A percentile compares a stretch with the other conserved stretches of the same genome.
phyloP scores from a whole-genome alignment of 53 echinoderm and acorn worm genomes.

The Patiria pectinifera region DNA sequence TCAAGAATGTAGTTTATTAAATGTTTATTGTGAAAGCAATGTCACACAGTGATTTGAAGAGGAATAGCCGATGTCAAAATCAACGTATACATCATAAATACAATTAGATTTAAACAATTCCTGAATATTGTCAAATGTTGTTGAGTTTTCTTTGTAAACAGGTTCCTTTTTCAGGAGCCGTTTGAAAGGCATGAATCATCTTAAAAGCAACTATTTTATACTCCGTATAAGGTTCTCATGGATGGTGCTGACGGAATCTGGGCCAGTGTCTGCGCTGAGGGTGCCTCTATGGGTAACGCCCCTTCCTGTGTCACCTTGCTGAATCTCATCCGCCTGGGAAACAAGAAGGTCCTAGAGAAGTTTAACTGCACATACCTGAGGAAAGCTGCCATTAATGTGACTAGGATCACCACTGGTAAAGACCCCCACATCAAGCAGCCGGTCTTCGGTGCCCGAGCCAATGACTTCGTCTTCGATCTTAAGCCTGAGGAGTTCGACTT shows the following conservation, averaged over 20 bases:
- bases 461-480: conserved; percentile 68
- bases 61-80: too few relatives aligned
- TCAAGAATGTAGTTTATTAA: too few relatives aligned
- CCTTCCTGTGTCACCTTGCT: conserved; percentile 48
- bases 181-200: too few relatives aligned
- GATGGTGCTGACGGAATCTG: conserved; percentile 65
- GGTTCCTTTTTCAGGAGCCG: too few relatives aligned
- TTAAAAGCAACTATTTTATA: background rate
- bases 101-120: too few relatives aligned
- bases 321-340: conserved; percentile 63
- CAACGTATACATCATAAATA: too few relatives aligned
- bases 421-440: conserved; percentile 66
- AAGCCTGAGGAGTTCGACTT: conserved; percentile 58
- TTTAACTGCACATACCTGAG: conserved; percentile 68
- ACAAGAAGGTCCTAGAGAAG: conserved; percentile 63
- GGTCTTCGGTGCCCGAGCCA: conserved; percentile 61
- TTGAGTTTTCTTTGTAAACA: too few relatives aligned
- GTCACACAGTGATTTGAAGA: too few relatives aligned
- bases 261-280: conserved; percentile 63
- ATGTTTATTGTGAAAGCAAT: too few relatives aligned
- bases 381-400: conserved; percentile 65
- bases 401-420: conserved; percentile 50
- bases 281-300: conserved; percentile 71
- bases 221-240: conserved; percentile 32
- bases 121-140: too few relatives aligned